Evolutionary conservation across 2,888 invertebrate genomes (phyloP).

Genomic region (Poecilus cupreus): DNA sequence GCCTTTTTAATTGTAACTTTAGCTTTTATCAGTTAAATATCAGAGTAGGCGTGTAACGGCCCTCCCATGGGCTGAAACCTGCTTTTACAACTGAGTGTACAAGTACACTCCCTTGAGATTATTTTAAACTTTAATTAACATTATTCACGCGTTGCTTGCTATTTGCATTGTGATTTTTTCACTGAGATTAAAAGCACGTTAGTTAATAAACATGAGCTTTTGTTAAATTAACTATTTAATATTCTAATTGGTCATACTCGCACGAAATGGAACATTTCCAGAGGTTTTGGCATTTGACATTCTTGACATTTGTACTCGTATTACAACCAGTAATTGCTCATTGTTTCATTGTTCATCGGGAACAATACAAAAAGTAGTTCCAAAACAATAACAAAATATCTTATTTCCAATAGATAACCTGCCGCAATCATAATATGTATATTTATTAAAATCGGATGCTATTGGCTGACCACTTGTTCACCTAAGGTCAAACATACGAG

Average conservation of each 20-base stretch:
- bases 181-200: slow-evolving; percentile 35
- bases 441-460: no score
- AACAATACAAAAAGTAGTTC: no score
- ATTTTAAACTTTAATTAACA: slow-evolving; percentile 41
- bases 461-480: no score
- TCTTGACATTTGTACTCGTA: no score
- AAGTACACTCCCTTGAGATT: slow-evolving; percentile 32
- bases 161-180: slow-evolving; percentile 24
- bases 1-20: neutral
- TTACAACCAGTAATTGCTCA: no score
- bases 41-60: slow-evolving; percentile 1
- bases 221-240: slow-evolving; percentile 21
- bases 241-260: neutral
- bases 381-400: no score
- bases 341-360: no score
- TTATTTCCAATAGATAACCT: no score
- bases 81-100: neutral
- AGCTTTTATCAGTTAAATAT: slow-evolving; percentile 11
- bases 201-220: slow-evolving; percentile 1
- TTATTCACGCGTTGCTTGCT: slow-evolving; percentile 37
- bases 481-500: no score
- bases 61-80: neutral
- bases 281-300: no score
- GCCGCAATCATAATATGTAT: no score
- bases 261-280: neutral